Percentiles rank a stretch among this genome's conserved stretches.
phyloP scores from a whole-genome alignment of 2,797 vertebrate genomes.

The Dendrocincla tyrannina region DNA sequence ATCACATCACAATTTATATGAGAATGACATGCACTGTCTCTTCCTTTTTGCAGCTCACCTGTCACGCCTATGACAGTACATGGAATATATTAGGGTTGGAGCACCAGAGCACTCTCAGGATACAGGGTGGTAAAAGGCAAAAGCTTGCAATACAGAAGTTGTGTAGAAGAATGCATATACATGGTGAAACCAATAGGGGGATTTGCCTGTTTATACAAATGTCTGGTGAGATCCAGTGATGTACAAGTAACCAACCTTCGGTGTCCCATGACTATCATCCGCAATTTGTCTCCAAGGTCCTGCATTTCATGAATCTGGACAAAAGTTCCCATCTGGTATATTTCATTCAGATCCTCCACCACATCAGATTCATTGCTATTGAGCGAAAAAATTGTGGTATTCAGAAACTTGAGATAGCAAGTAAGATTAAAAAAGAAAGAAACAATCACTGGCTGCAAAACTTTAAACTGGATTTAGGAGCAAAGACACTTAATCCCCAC shows the following conservation, averaged over 20 bases:
- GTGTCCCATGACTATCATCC: constrained; percentile 99
- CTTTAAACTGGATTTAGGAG: not conserved
- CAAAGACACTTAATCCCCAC: not conserved
- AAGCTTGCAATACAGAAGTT: not conserved
- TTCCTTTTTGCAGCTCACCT: not conserved
- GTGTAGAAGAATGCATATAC: rapidly evolving
- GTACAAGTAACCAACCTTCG: constrained; percentile 78
- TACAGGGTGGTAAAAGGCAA: not conserved
- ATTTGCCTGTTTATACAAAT: not conserved
- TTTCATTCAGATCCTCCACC: constrained; percentile 87
- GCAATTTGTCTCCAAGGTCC: constrained; percentile 94
- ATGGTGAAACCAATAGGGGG: not conserved
- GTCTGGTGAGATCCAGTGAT: not conserved
- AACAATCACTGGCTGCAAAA: not conserved
- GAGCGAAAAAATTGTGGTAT: not conserved
- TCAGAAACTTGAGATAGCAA: not conserved
- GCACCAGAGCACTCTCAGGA: not conserved
- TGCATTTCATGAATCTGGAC: constrained; percentile 99
- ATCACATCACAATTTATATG: not conserved
- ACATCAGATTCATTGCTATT: constrained; percentile 91
- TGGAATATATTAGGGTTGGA: not conserved
- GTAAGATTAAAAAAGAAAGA: not conserved
- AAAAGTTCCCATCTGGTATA: constrained; percentile 93
- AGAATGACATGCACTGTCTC: not conserved
- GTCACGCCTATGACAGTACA: not conserved